Evolutionary conservation across 2,888 invertebrate species (phyloP).

Genomic region (Ditula angustiorana): DNA sequence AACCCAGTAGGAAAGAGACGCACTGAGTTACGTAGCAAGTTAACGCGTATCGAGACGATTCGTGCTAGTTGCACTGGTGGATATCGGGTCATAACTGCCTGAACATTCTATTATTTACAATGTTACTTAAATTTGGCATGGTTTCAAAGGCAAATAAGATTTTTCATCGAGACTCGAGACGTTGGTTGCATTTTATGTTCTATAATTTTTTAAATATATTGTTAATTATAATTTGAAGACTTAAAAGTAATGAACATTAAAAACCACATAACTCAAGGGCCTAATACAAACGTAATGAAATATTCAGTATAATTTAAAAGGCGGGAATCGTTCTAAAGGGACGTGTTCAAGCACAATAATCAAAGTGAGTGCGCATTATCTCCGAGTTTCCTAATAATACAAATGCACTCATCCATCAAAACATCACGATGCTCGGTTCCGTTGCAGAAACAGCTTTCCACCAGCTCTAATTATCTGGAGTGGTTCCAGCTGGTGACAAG

Average conservation of each 20-base stretch:
- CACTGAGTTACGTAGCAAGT: too few species aligned
- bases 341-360: constrained; percentile 29
- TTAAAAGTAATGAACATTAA: neutral
- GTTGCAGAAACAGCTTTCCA: constrained; percentile 32
- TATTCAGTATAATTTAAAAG: constrained; percentile 12
- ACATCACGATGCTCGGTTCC: constrained; percentile 28
- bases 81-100: too few species aligned
- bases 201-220: too few species aligned
- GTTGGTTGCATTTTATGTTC: too few species aligned
- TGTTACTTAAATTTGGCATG: too few species aligned
- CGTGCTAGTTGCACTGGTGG: too few species aligned
- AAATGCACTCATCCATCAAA: constrained; percentile 41
- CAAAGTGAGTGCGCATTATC: constrained; percentile 39
- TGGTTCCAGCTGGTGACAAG: constrained; percentile 33
- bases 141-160: too few species aligned
- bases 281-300: constrained; percentile 10
- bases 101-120: too few species aligned
- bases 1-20: too few species aligned
- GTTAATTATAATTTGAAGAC: too few species aligned
- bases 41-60: too few species aligned
- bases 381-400: constrained; percentile 38
- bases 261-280: neutral
- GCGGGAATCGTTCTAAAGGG: constrained; percentile 6
- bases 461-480: constrained; percentile 36
- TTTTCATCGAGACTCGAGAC: too few species aligned